These are phyloP conservation scores for Lophius americanus DNA, from an alignment of 2,797 vertebrate genomes.

Conservation along the genomic window DNA sequence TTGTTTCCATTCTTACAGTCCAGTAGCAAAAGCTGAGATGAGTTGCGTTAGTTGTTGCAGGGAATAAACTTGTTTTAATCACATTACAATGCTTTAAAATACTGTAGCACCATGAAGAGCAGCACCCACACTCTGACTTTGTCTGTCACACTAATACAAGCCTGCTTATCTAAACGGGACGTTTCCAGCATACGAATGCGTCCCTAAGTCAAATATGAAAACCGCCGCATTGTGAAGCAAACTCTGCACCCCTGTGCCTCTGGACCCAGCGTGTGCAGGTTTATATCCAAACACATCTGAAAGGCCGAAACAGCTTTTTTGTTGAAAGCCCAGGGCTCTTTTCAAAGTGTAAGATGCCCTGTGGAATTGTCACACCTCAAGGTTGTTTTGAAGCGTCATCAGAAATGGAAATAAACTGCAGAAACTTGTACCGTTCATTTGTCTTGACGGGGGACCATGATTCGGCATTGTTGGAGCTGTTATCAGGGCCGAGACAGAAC, in stretches of 20 bases:
- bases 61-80: too few species aligned
- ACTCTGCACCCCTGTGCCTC: slow-evolving; percentile 24
- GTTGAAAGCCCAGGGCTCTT: slow-evolving; percentile 31
- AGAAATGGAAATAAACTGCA: slow-evolving; percentile 42
- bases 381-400: slow-evolving; percentile 59
- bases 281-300: slow-evolving; percentile 31
- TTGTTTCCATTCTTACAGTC: too few species aligned
- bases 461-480: slow-evolving; percentile 49
- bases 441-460: slow-evolving; percentile 29
- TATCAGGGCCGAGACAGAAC: slow-evolving; percentile 57
- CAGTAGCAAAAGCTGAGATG: not conserved
- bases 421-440: slow-evolving; percentile 42
- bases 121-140: slow-evolving; percentile 15
- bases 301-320: slow-evolving; percentile 25
- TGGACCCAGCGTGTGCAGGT: slow-evolving; percentile 33
- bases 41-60: too few species aligned
- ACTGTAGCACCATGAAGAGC: not conserved
- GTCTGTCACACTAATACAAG: slow-evolving; percentile 6
- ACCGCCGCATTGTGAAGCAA: not conserved
- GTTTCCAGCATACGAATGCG: slow-evolving; percentile 32
- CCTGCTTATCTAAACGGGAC: slow-evolving; percentile 27
- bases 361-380: slow-evolving; percentile 47
- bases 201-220: slow-evolving; percentile 27
- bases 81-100: too few species aligned
- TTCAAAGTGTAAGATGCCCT: slow-evolving; percentile 31